Evolutionary conservation across 2,888 invertebrate species (phyloP).

Genomic region (Watsonalla binaria): DNA sequence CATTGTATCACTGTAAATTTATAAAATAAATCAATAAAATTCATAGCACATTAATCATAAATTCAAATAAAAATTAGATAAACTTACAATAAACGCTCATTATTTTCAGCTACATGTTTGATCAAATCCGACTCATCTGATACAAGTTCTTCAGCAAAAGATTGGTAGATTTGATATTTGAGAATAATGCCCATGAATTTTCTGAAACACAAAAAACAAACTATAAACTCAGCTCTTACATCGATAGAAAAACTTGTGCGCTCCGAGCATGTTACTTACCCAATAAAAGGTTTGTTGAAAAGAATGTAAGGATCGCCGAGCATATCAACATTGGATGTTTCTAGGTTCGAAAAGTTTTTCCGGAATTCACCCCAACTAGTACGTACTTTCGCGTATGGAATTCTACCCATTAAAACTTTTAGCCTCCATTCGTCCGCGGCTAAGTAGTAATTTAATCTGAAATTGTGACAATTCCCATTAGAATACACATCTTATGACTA

Average conservation of each 20-base stretch:
- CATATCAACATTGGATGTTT: conserved; percentile 67
- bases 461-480: conserved; percentile 13
- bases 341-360: conserved; percentile 63
- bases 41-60: neutral
- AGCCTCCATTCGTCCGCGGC: conserved; percentile 78
- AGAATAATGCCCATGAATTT: conserved; percentile 77
- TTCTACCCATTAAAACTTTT: conserved; percentile 57
- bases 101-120: conserved; percentile 56
- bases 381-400: conserved; percentile 47
- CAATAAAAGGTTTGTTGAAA: conserved; percentile 76
- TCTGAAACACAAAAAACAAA: conserved; percentile 45
- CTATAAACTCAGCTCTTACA: neutral
- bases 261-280: conserved; percentile 42
- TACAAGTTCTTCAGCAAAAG: conserved; percentile 66
- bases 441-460: conserved; percentile 75
- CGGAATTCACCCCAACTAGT: conserved; percentile 75
- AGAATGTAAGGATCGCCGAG: conserved; percentile 71
- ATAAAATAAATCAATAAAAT: conserved; percentile 1
- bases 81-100: conserved; percentile 63
- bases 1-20: conserved; percentile 58
- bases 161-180: conserved; percentile 78
- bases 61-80: neutral
- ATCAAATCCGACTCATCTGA: conserved; percentile 66
- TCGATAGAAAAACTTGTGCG: neutral
- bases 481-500: neutral